Base-by-base conservation (phyloP, 2,113 vertebrate species). In the Vidua chalybeata region DNA sequence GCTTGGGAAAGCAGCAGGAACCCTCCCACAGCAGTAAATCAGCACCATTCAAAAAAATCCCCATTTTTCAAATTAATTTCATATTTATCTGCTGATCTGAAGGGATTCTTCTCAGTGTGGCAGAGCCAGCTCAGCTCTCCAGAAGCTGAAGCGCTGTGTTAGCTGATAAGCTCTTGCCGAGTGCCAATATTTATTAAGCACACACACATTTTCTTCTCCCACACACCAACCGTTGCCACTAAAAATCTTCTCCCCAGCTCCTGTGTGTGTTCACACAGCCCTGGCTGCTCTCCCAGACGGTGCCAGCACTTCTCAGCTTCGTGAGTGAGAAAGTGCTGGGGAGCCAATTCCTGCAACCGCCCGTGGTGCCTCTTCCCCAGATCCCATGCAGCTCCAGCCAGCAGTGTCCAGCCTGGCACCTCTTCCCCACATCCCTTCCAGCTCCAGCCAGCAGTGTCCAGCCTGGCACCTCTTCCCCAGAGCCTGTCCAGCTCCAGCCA, bases 261-360 rank as follows among this genome's bases (percentile, higher is more conserved):
- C 63, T 0, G 7, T 43, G 71, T 24, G 59, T 83, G 39, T 33
- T 69, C 35, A 10, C 17, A 1, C 80, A 48, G 92, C 59, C 54
- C 83, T 92, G 93, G 93, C 85, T 95, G 84, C 94, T 88, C 41
- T 84, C 81, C 87, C 89, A 96, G 94, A 3, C 73, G 18, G 27
- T 69, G 72, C 88, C 94, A 93, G 94, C 93, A 59, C 82, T 88
- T 55, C 85, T 76, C 79, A 71, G 82, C 90, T 74, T 58, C 73
- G 10, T 0, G 3, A 61, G 69, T 54, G 19, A 68, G 37, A 49
- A 49, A 5, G 21, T 0, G 11, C 17, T 6, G 78, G 27, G 61
- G 68, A 93, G 88, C 63, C 93, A 94, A 21, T 52, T 85, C 61
- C 86, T 49, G 67, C 71, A 35, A 46, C 49, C 79, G 18, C 39